phyloP scores from a whole-genome alignment of 2,113 vertebrate genomes.

The Numida meleagris region DNA sequence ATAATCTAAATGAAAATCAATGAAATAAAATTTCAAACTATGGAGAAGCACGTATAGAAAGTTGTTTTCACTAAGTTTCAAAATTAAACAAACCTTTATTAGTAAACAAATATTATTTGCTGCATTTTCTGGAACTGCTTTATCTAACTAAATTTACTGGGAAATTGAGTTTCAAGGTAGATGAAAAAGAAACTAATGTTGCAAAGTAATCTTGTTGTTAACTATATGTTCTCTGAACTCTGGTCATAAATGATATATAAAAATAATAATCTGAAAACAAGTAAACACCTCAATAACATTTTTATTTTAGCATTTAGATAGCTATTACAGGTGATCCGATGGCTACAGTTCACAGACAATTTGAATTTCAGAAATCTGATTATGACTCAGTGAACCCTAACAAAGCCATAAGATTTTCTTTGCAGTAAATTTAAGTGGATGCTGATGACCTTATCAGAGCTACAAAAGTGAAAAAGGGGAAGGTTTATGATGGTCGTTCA shows the following conservation, averaged over 20 bases:
- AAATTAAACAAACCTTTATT: neutral
- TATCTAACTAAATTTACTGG: neutral
- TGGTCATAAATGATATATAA: neutral
- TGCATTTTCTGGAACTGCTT: neutral
- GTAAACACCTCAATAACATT: constrained; percentile 1
- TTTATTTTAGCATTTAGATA: constrained; percentile 1
- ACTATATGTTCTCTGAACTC: neutral
- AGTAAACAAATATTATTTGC: neutral
- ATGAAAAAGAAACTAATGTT: neutral
- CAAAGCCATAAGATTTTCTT: neutral
- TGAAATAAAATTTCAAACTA: neutral
- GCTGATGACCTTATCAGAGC: neutral
- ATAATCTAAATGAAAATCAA: neutral
- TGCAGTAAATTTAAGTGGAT: neutral
- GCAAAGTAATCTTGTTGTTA: neutral
- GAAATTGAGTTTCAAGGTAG: neutral
- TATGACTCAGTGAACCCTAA: constrained; percentile 25
- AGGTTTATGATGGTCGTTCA: neutral
- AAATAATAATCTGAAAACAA: constrained; percentile 30
- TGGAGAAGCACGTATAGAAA: neutral
- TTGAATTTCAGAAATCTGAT: constrained; percentile 15
- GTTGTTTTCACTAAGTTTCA: neutral
- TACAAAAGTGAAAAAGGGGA: neutral
- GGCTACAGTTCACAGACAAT: constrained; percentile 2
- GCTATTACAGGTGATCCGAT: neutral